Evolutionary conservation across 2,797 vertebrate species (phyloP), one percentile per base, ranked within the genome.

Genomic region (Dromococcyx pavoninus): DNA sequence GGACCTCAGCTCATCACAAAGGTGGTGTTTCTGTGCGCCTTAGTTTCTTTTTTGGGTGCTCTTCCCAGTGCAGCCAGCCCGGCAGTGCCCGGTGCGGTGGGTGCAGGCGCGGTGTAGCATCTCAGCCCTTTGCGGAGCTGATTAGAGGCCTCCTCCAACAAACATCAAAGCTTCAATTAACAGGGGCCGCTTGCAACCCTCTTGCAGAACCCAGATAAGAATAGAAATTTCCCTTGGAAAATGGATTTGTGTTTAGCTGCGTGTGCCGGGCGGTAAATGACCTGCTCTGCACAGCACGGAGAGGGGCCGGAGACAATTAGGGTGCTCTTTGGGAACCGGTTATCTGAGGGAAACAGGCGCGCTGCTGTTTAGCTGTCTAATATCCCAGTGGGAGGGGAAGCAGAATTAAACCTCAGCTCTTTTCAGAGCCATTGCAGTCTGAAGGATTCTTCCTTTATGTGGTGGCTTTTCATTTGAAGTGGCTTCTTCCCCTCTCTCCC

Each of bases 121-220:
- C 88, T 76, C 57, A 39, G 94, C 94, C 89, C 95, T 89, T 71
- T 48, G 95, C 78, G 24, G 92, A 8, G 89, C 95, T 83, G 97
- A 97, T 97, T 95, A 96, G 97, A 96, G 92, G 78, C 96, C 95
- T 95, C 97, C 97, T 97, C 97, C 97, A 96, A 77, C 93, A 94
- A 87, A 91, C 97, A 97, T 96, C 97, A 97, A 97, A 97, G 97
- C 97, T 96, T 93, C 98, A 97, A 98, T 98, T 98, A 98, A 95
- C 95, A 58, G 57, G 89, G 97, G 93, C 97, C 2, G 92, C 96
- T 96, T 17, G 94, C 96, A 93, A 95, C 97, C 97, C 98, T 98
- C 97, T 98, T 98, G 98, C 97, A 97, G 95, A 97, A 94, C 97
- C 96, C 98, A 97, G 98, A 98, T 98, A 98, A 98, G 97, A 97